Evolutionary conservation across 2,797 vertebrate species (phyloP), one percentile per base, ranked within the genome.

Genomic region (Hipposideros larvatus): DNA sequence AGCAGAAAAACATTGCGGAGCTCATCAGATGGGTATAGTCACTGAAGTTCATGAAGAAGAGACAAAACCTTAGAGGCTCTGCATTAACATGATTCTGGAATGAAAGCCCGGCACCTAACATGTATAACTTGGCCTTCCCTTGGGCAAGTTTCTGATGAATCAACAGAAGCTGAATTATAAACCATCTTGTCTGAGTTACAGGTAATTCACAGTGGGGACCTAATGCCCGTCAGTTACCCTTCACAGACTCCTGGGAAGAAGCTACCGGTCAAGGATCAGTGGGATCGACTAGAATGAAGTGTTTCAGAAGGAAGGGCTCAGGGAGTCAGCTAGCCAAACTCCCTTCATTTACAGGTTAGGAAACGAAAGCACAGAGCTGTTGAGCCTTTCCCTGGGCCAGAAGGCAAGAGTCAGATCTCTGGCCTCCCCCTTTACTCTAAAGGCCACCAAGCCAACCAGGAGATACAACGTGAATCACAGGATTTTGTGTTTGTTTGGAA

Each of bases 51-150:
- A 11, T 14, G 5, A 28, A 19, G 41, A 65, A 26, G 41, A 22
- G n/a, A 46, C 46, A 7, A 19, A 19, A 46, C 6, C 77, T 84
- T 5, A 2, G 55, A 26, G 24, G 34, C 2, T 4, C 26, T 48
- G 31, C 13, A 4, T 3, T 0, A 55, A 4, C 7, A 2, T 55
- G 41, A 3, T 7, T 16, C 73, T 15, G 28, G 14, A 70, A 51
- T 16, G 14, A 73, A 79, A 22, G 4, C 46, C 31, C 34, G 71
- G n/a, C 34, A 10, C 41, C 26, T 46, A 4, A 11, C 9, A 8
- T 5, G 71, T 26, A 59, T 59, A 43, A 18, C 22, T 11, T 9
- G 15, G 28, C 89, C 61, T 87, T 37, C 48, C 7, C 51, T 22
- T 28, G 37, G 34, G 43, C 13, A 11, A 43, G 46, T 1, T n/a